Evolutionary conservation across 2,888 invertebrate species (phyloP).

Genomic region (Phengaris arion): DNA sequence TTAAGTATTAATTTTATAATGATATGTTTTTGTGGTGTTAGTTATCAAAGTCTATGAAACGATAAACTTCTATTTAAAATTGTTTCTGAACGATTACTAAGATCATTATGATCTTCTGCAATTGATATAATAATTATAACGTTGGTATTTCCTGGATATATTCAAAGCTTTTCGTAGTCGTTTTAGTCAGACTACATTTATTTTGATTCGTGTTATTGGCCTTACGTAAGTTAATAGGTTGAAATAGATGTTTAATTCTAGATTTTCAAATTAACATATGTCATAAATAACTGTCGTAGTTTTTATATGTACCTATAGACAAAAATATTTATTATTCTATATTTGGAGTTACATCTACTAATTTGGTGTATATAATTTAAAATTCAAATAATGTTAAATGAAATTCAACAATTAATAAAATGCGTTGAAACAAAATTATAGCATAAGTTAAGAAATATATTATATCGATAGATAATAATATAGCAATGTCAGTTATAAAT

Average conservation of each 20-base stretch:
- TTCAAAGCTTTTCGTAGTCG: background rate
- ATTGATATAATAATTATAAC: background rate
- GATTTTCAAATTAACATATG: background rate
- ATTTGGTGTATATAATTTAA: no score
- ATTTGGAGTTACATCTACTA: no score
- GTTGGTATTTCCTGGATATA: background rate
- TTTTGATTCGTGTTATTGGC: slow-evolving; percentile 5
- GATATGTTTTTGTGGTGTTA: no score
- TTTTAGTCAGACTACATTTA: background rate
- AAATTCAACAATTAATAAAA: no score
- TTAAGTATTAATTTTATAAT: no score
- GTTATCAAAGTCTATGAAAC: background rate
- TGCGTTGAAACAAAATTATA: no score
- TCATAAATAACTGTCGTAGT: no score
- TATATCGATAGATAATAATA: no score
- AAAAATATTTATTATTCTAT: no score
- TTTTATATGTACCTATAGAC: no score
- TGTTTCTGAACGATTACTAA: background rate
- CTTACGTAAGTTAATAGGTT: background rate
- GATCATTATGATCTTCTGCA: background rate
- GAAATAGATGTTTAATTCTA: background rate
- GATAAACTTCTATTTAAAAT: background rate
- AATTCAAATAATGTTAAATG: no score
- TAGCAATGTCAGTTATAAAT: background rate
- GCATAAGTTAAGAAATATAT: no score